Evolutionary conservation across 1,140 invertebrate species (phyloP), one percentile per base, ranked within the genome.

Genomic region (Drosophila pseudoananassae): DNA sequence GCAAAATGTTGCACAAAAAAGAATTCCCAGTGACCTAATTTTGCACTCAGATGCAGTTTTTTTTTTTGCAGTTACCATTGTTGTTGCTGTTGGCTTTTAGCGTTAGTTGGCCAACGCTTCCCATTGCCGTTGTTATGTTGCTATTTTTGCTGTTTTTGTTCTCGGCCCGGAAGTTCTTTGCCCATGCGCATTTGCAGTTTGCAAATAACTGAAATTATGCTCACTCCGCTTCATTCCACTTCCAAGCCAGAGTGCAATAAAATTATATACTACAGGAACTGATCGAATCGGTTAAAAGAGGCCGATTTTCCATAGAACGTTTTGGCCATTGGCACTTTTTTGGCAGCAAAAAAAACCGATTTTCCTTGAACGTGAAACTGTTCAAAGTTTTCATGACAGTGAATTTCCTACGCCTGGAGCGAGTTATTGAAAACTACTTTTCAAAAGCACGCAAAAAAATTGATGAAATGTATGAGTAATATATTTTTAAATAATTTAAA

Each of bases 131-230:
- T 31, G 15, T 14, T 47, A 7, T 46, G 14, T 36, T 45, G n/a
- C 25, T 8, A 58, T 63, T 76, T 57, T 46, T 17, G 6, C 43
- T 10, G 17, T 46, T 46, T 46, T 46, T 68, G 56, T 70, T 84
- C 60, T 83, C 66, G 66, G 83, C 80, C 80, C 80, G 80, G 80
- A 84, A 84, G 80, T 84, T 84, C 79, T 82, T 79, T 84, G 83
- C 83, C 83, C 83, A 87, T 76, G 83, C 83, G 71, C 83, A 85
- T 45, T 76, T 69, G 65, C 70, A 65, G 76, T 81, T 79, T 64
- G 80, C 80, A 84, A 84, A 84, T 84, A 84, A 85, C 80, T 84
- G 72, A 84, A 84, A 84, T 84, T 84, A 84, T 79, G 58, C 43
- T 51, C 65, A 68, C 27, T 31, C 40, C 63, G 7, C 40, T 38